These are phyloP conservation scores for Thumatha senex DNA, from an alignment of 2,888 invertebrate species.

Conservation along the genomic window DNA sequence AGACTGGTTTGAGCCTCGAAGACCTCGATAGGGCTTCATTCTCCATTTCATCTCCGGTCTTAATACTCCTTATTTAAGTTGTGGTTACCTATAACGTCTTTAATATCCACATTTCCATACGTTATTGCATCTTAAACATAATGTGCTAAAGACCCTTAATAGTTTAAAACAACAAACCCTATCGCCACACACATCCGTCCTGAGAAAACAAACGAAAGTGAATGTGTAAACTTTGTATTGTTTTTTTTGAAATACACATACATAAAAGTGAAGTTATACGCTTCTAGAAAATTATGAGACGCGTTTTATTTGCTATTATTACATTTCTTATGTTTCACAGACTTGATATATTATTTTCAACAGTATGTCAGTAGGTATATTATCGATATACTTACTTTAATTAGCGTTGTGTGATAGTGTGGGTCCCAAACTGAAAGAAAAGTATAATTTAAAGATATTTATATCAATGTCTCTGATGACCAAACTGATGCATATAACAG, in stretches of 20 bases:
- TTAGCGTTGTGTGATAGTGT: no score
- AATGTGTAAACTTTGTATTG: slow-evolving; percentile 3
- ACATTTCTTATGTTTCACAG: background rate
- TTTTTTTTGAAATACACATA: slow-evolving; percentile 5
- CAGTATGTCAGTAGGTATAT: background rate
- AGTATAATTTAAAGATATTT: no score
- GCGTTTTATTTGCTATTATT: background rate
- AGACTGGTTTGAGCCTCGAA: no score
- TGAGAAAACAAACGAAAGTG: slow-evolving; percentile 14
- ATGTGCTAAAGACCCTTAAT: background rate
- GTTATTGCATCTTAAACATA: background rate
- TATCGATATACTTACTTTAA: no score
- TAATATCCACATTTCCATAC: background rate
- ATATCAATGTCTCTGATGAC: no score
- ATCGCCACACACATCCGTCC: slow-evolving; percentile 7
- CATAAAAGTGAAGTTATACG: slow-evolving; percentile 6
- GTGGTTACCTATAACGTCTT: no score
- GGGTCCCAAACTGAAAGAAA: no score
- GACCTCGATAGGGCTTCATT: no score
- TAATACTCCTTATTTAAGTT: no score
- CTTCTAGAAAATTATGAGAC: background rate
- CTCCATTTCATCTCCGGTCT: no score
- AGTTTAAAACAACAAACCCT: slow-evolving; percentile 5
- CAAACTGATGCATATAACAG: no score
- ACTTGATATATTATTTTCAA: background rate